Evolutionary conservation across 2,113 vertebrate species (phyloP).

Genomic region (Xiphophorus maculatus): DNA sequence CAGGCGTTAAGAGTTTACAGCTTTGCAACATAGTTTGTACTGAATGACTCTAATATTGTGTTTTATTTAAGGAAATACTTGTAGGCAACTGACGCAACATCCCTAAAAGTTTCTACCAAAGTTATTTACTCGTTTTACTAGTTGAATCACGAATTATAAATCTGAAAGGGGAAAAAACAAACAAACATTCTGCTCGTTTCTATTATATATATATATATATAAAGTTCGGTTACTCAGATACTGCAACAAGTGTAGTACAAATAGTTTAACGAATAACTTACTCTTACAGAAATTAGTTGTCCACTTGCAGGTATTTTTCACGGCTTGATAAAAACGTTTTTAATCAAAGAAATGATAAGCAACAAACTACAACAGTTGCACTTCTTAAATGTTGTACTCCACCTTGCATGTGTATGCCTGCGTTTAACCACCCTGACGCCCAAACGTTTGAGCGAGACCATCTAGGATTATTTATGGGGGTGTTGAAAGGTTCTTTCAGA

Average conservation of each 20-base stretch:
- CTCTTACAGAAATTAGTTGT: neutral
- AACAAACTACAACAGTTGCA: neutral
- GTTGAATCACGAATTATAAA: too few species aligned
- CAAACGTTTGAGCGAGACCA: slow-evolving; percentile 55
- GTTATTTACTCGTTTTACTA: too few species aligned
- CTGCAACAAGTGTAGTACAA: too few species aligned
- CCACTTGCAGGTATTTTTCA: neutral
- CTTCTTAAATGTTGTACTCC: neutral
- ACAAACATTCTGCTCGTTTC: too few species aligned
- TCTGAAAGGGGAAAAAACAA: too few species aligned
- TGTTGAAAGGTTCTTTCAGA: neutral
- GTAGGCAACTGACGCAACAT: too few species aligned
- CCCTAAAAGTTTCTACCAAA: too few species aligned
- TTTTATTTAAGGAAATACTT: too few species aligned
- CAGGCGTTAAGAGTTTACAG: neutral
- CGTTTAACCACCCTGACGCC: neutral
- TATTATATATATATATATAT: too few species aligned
- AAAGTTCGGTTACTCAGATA: too few species aligned
- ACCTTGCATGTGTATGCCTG: neutral
- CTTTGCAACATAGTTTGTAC: too few species aligned
- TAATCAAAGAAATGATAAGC: neutral
- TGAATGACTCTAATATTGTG: too few species aligned
- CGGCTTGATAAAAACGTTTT: neutral
- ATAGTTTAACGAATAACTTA: neutral
- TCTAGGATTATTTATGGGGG: slow-evolving; percentile 20